A percentile compares a stretch with the other conserved stretches of the same genome.
Evolutionary conservation across 1,140 invertebrate species (phyloP).

Genomic region (Drosophila arizonae): DNA sequence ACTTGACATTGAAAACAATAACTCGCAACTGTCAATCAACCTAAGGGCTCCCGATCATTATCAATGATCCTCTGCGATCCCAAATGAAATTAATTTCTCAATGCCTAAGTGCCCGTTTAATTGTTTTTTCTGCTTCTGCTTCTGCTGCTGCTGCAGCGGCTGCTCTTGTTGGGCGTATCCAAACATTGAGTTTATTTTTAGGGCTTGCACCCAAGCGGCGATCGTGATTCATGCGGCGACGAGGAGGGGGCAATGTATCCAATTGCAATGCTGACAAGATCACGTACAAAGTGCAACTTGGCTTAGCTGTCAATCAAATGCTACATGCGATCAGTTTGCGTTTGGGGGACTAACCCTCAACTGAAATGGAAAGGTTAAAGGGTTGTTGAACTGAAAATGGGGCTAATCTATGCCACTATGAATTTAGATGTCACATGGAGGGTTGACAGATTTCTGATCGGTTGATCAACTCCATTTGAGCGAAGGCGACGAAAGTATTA

Average conservation of each 20-base stretch:
- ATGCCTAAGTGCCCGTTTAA: slow-evolving; percentile 59
- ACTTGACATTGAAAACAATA: slow-evolving; percentile 74
- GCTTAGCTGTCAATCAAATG: slow-evolving; percentile 70
- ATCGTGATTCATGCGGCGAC: slow-evolving; percentile 32
- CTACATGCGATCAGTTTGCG: neutral
- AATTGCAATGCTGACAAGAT: slow-evolving; percentile 74
- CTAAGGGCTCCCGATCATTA: slow-evolving; percentile 56
- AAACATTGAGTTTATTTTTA: slow-evolving; percentile 60
- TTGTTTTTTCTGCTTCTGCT: slow-evolving; percentile 31
- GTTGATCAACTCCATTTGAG: neutral
- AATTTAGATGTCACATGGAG: slow-evolving; percentile 17
- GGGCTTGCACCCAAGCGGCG: slow-evolving; percentile 52
- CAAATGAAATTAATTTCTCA: slow-evolving; percentile 55
- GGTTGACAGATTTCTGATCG: slow-evolving; percentile 1
- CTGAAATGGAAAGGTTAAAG: slow-evolving; percentile 34
- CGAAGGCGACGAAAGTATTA: neutral
- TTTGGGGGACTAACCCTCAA: neutral
- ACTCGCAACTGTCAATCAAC: slow-evolving; percentile 57
- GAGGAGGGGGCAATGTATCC: slow-evolving; percentile 55
- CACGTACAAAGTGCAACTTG: slow-evolving; percentile 74
- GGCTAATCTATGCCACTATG: slow-evolving; percentile 28
- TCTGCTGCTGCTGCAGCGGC: neutral
- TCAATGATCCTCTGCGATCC: slow-evolving; percentile 50
- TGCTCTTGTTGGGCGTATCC: neutral
- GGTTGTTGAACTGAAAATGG: slow-evolving; percentile 44